Evolutionary conservation across 2,113 vertebrate species (phyloP).

Genomic region (Bothrops jararaca): DNA sequence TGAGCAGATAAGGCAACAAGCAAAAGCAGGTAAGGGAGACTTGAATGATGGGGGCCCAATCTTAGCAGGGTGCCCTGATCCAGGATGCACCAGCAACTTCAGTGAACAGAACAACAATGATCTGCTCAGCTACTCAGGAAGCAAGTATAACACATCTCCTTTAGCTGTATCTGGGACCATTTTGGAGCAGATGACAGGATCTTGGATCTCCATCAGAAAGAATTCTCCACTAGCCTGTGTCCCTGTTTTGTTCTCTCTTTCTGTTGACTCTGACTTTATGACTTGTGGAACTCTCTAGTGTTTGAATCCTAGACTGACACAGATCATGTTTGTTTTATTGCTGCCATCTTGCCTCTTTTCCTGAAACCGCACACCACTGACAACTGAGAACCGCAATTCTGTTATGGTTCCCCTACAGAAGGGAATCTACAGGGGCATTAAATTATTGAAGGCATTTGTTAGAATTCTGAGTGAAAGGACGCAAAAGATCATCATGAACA

Average conservation of each 20-base stretch:
- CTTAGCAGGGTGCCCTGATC: not conserved
- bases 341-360: not conserved
- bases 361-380: not conserved
- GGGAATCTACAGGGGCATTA: not conserved
- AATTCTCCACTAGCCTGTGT: not conserved
- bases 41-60: not conserved
- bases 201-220: not conserved
- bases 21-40: not conserved
- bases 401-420: not conserved
- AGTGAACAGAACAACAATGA: not conserved
- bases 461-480: not conserved
- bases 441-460: not conserved
- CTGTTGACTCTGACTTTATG: not conserved
- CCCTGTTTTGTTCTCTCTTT: not conserved
- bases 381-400: not conserved
- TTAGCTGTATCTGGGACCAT: not conserved
- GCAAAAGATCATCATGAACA: not conserved
- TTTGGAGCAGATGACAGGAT: not conserved
- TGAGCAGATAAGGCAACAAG: not conserved
- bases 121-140: not conserved
- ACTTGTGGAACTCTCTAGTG: not conserved
- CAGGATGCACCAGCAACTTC: not conserved
- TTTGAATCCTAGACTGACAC: not conserved
- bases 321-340: not conserved
- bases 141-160: not conserved